A percentile compares a stretch with the other conserved stretches of the same genome.
Conservation (phyloP, 2,113 vertebrate genomes). For the Lamprotornis superbus region DNA sequence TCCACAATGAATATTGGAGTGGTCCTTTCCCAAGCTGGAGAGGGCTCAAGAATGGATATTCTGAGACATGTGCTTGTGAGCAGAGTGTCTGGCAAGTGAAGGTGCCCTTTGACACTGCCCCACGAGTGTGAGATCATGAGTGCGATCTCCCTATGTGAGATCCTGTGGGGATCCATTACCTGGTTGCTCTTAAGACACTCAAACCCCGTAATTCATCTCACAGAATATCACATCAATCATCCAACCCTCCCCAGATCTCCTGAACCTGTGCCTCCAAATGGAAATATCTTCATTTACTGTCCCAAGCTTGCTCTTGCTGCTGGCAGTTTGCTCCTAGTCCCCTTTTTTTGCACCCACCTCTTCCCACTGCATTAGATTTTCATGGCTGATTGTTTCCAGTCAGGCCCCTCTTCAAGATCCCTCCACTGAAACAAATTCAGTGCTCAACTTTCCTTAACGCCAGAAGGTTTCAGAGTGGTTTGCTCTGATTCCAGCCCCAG, state of each 20-base stretch:
- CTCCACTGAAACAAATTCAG: background rate
- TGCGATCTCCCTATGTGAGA: background rate
- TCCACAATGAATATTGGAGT: background rate
- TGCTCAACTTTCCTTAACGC: background rate
- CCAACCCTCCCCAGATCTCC: background rate
- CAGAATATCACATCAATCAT: background rate
- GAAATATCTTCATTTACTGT: background rate
- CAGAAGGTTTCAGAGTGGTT: background rate
- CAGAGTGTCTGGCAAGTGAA: background rate
- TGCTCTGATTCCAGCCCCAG: background rate
- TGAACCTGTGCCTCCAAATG: background rate
- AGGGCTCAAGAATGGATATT: background rate
- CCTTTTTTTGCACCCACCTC: background rate
- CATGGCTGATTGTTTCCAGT: background rate
- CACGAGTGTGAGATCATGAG: fast-evolving
- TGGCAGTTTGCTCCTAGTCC: background rate
- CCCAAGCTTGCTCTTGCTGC: background rate
- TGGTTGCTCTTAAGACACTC: background rate
- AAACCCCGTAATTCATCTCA: background rate
- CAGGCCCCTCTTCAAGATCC: background rate
- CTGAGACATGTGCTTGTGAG: background rate
- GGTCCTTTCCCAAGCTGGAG: background rate
- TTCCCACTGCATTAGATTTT: background rate
- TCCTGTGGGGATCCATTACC: background rate
- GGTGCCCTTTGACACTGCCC: background rate